Percentiles rank a stretch among this genome's conserved stretches.
Conservation (phyloP, 2,888 invertebrate species). For the Drosophila mimetica region DNA sequence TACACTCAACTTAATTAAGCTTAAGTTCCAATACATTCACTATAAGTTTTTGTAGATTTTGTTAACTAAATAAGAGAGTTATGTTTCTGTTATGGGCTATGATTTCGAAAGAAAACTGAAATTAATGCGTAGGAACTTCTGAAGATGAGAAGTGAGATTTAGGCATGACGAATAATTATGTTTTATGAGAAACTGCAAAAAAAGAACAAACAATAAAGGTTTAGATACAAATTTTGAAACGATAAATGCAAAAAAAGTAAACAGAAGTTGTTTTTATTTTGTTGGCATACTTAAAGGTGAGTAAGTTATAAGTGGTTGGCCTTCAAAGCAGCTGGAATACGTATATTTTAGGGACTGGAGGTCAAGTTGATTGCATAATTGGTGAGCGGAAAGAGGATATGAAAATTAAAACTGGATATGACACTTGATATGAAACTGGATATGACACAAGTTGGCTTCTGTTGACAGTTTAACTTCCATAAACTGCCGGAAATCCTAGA, state of each 20-base stretch:
- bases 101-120: constrained; percentile 14
- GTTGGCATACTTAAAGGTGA: constrained; percentile 22
- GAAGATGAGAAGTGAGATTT: constrained; percentile 44
- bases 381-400: constrained; percentile 15
- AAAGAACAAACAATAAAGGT: constrained; percentile 82
- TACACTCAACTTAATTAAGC: constrained; percentile 29
- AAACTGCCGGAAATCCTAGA: background rate
- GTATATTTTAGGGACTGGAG: constrained; percentile 14
- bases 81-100: constrained; percentile 29
- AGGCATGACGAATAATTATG: constrained; percentile 48
- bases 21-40: constrained; percentile 25
- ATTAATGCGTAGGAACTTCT: constrained; percentile 30
- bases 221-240: constrained; percentile 85
- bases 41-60: constrained; percentile 39
- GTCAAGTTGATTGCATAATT: constrained; percentile 39
- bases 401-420: constrained; percentile 2
- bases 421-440: background rate
- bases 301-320: too few relatives aligned
- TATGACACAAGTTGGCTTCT: background rate
- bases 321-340: constrained; percentile 18
- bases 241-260: constrained; percentile 72
- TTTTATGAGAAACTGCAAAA: constrained; percentile 78
- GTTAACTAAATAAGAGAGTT: constrained; percentile 20
- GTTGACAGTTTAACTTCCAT: background rate
- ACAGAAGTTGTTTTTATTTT: constrained; percentile 19